Conservation (phyloP, 2,888 invertebrate species). For the Amblyjoppa proteus region DNA sequence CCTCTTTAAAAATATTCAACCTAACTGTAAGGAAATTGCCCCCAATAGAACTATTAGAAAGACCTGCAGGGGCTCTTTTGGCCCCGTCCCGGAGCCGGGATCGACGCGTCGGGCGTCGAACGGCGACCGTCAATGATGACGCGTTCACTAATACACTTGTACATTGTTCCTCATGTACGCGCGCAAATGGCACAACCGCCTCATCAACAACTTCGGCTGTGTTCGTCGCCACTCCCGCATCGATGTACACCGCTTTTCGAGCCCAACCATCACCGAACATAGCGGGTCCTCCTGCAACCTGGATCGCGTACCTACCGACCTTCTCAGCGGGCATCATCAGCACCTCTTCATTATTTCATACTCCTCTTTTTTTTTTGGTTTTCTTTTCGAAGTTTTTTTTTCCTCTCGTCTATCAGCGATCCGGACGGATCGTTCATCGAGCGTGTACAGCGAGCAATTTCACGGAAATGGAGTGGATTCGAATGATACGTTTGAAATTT, state of each 20-base stretch:
- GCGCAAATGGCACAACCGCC: background rate
- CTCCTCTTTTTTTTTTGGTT: constrained; percentile 5
- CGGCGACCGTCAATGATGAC: constrained; percentile 10
- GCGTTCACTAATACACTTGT: constrained; percentile 8
- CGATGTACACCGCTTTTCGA: background rate
- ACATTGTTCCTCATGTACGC: background rate
- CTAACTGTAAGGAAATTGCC: constrained; percentile 72
- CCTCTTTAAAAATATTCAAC: constrained; percentile 72
- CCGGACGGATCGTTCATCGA: background rate
- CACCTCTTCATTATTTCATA: constrained; percentile 50
- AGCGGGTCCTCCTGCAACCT: constrained; percentile 4
- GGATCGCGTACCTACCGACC: constrained; percentile 24
- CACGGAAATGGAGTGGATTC: background rate
- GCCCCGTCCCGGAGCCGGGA: background rate
- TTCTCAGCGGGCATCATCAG: constrained; percentile 47
- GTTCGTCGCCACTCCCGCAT: constrained; percentile 4
- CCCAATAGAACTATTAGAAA: constrained; percentile 71
- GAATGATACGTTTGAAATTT: background rate
- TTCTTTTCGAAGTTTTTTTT: constrained; percentile 14
- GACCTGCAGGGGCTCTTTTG: constrained; percentile 68
- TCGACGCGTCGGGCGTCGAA: constrained; percentile 2
- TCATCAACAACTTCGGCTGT: background rate
- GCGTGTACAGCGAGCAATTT: background rate
- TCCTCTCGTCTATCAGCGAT: background rate
- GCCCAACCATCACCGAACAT: background rate